Evolutionary conservation across 2,888 invertebrate species (phyloP), one percentile per base, ranked within the genome.

Genomic region (Dione juno): DNA sequence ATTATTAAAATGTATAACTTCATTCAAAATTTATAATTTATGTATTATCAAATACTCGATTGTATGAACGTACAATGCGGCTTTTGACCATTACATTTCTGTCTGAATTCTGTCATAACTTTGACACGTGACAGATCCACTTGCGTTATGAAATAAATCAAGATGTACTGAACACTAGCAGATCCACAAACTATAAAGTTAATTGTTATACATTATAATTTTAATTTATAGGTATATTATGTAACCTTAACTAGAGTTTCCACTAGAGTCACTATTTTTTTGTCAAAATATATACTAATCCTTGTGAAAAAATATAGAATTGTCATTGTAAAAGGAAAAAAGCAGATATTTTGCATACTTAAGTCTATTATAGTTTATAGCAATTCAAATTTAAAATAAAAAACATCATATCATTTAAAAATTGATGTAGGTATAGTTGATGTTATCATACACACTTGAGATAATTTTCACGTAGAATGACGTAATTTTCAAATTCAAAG

Each of bases 41-140:
- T 28, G 28, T 28, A 28, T 28, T 28, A 45, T 28, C 28, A 0
- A 67, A 74, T 43, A 43, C 16, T 19, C 6, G 0, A 59, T 14
- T 59, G 14, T 41, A 67, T 61, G n/a, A 52, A 1, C 14, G 43
- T 37, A 13, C 53, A 67, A 61, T 61, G 67, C 61, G 61, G 61
- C 67, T 67, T 67, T 43, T 3, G 6, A 48, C 16, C n/a, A 50
- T 40, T 50, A 37, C 37, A 35, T 48, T 11, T 64, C 16, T 52
- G 64, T 3, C 48, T 61, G 43, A 50, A 67, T 16, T 37, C 57
- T 61, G 67, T 61, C 59, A 61, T 61, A 28, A 14, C n/a, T 59
- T 52, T 67, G 67, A 67, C 67, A 67, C 52, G 61, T 67, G 67
- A 67, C 59, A 13, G 21, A 11, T 40, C 6, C 1, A 67, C 1